Evolutionary conservation across 2,797 vertebrate genomes (phyloP), one percentile per base, ranked within the genome.

Genomic region (Caiman crocodilus): DNA sequence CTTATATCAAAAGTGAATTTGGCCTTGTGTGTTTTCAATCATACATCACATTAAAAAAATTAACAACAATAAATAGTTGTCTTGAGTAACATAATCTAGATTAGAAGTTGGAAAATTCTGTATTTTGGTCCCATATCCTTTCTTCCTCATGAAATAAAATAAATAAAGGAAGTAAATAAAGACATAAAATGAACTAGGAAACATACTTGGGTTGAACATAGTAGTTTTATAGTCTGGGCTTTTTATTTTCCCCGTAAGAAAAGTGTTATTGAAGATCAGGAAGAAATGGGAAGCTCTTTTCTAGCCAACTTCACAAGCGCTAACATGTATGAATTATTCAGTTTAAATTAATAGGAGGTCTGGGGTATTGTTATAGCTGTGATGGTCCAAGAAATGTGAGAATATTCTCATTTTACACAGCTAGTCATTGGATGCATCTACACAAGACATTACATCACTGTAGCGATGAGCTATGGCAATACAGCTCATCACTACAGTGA

Each of bases 221-320:
- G 42, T 50, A 50, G 42, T n/a, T 28, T 65, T 78, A 56, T 4
- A 50, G 82, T 93, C 76, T 30, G 25, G 87, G 85, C 82, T 85
- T 3, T 9, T 92, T 84, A 81, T 92, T 89, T n/a, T 77, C 5
- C 11, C 59, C 75, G 71, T 85, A 85, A 20, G 85, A 91, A 96
- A 91, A 83, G 67, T 25, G 69, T 74, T 14, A 64, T 73, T 92
- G 8, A 6, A 3, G 10, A 87, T 56, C 55, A 42, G 5, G 14
- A 71, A 50, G 42, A 50, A 50, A 50, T 50, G 76, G 56, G 63
- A 61, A 57, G 20, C 32, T 64, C 81, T 87, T 67, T 85, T 71
- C 90, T 42, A 23, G 32, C 63, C 67, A 58, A 65, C 50, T 30
- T 16, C 81, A 60, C 20, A 17, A 10, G 13, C 18, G 42, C 42